Evolutionary conservation across 2,113 vertebrate genomes (phyloP).

Genomic region (Scomber japonicus): DNA sequence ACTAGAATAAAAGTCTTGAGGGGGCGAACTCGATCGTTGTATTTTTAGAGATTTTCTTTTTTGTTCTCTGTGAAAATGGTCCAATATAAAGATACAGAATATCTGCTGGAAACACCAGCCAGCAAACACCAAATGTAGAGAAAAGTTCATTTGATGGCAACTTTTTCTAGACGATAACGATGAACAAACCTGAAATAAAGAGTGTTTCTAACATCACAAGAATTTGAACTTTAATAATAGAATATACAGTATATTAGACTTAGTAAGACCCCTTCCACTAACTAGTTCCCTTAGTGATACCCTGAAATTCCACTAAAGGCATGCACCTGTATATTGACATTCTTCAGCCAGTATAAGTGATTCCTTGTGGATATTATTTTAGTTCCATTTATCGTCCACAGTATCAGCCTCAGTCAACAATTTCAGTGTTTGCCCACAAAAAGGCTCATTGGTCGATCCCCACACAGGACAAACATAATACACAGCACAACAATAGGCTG

Average conservation of each 20-base stretch:
- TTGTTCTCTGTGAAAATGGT: background rate
- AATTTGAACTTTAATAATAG: no score
- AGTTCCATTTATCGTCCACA: slow-evolving; percentile 30
- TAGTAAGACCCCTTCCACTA: background rate
- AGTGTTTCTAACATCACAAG: no score
- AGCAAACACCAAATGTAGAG: background rate
- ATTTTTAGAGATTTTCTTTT: background rate
- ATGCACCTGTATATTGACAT: background rate
- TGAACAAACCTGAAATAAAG: no score
- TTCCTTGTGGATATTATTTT: background rate
- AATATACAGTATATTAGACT: no score
- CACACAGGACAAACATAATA: slow-evolving; percentile 50
- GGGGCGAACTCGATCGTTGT: slow-evolving; percentile 14
- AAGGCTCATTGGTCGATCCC: background rate
- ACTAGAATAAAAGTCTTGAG: slow-evolving; percentile 21
- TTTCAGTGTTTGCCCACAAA: slow-evolving; percentile 4
- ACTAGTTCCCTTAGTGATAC: background rate
- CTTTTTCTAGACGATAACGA: background rate
- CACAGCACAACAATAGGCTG: slow-evolving; percentile 46
- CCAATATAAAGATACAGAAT: background rate
- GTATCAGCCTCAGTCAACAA: slow-evolving; percentile 39
- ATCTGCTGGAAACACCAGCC: background rate
- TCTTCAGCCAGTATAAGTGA: background rate
- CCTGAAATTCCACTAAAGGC: background rate
- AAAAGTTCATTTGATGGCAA: background rate